Percentiles rank a stretch among this genome's conserved stretches.
Conservation (phyloP, 2,113 vertebrate genomes). For the Phoenicopterus ruber region DNA sequence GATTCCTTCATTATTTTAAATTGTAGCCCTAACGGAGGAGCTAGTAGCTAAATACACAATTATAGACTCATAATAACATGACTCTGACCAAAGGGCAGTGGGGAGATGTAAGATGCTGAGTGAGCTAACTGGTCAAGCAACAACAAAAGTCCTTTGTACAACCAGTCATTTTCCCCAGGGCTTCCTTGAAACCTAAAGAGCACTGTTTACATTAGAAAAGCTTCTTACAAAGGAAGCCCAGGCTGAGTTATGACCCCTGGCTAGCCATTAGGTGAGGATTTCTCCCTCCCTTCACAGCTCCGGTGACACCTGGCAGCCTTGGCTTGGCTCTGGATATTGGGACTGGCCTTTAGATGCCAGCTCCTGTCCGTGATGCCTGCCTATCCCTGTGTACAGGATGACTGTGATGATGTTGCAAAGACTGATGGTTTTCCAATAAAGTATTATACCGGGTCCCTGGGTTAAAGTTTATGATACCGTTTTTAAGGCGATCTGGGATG, state of each 20-base stretch:
- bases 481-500: background rate
- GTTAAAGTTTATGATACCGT: background rate
- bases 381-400: background rate
- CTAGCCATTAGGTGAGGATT: background rate
- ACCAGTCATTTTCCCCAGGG: background rate
- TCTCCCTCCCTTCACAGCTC: background rate
- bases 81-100: background rate
- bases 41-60: conserved; percentile 20
- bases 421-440: background rate
- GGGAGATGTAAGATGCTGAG: background rate
- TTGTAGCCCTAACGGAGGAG: conserved; percentile 17
- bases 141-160: background rate
- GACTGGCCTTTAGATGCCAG: background rate
- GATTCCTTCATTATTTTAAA: conserved; percentile 45
- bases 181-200: background rate
- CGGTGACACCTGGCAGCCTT: background rate
- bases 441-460: fast-evolving
- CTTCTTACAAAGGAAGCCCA: background rate
- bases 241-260: background rate
- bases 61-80: conserved; percentile 32
- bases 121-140: conserved; percentile 26
- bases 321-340: background rate
- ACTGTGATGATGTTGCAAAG: background rate
- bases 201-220: background rate
- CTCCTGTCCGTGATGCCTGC: background rate